A percentile compares a stretch with the other conserved stretches of the same genome.
These are phyloP conservation scores for Megalops atlanticus DNA, from an alignment of 2,113 vertebrate species.

Conservation along the genomic window DNA sequence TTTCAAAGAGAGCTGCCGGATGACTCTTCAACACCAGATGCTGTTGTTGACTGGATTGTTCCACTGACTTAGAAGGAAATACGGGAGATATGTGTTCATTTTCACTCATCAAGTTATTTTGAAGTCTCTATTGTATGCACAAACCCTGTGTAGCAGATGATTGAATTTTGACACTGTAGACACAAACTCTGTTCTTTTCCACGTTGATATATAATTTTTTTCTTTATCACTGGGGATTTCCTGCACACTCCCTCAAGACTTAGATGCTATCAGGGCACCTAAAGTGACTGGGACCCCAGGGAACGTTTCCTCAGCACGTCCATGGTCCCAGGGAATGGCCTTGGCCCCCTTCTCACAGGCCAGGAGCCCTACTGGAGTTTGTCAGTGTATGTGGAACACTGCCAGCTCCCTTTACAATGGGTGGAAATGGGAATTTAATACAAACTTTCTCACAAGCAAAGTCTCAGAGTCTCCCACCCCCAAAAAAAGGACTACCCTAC, in stretches of 20 bases:
- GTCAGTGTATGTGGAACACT: conserved; percentile 67
- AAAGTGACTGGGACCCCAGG: conserved; percentile 38
- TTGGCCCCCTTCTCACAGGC: conserved; percentile 47
- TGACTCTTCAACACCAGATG: conserved; percentile 27
- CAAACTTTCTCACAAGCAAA: conserved; percentile 80
- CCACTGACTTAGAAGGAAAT: conserved; percentile 8
- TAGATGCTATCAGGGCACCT: conserved; percentile 30
- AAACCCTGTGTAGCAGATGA: conserved; percentile 33
- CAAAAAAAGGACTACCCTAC: neutral
- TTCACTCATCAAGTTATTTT: conserved; percentile 46
- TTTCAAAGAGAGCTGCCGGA: conserved; percentile 33
- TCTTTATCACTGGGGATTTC: conserved; percentile 57
- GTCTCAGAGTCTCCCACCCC: conserved; percentile 50
- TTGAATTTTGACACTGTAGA: conserved; percentile 27
- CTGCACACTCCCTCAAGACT: conserved; percentile 26
- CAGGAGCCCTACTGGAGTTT: conserved; percentile 37
- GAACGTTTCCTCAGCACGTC: conserved; percentile 36
- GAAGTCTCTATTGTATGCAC: conserved; percentile 24
- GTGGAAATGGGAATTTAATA: conserved; percentile 78
- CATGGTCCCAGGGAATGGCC: conserved; percentile 17
- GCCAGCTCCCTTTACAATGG: conserved; percentile 74
- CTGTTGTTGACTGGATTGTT: conserved; percentile 31
- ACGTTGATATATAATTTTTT: neutral
- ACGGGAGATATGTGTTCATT: conserved; percentile 35
- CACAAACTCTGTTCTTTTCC: conserved; percentile 36